Conservation (phyloP, 1,140 invertebrate species). For the Leptopilina boulardi region DNA sequence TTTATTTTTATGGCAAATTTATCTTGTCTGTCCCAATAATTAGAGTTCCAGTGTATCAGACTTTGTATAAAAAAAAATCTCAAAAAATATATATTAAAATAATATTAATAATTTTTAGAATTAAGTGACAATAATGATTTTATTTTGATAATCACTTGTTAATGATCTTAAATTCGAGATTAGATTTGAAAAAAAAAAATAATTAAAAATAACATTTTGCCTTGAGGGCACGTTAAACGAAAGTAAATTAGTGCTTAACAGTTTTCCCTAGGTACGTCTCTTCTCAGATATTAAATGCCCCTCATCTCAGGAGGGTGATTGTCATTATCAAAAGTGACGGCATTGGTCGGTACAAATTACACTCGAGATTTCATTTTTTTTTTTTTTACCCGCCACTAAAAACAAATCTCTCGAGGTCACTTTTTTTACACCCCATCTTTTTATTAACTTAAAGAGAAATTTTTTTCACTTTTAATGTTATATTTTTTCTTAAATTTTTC, state of each 20-base stretch:
- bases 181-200: not conserved
- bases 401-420: not conserved
- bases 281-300: not conserved
- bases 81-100: too few relatives aligned
- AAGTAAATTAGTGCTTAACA: slow-evolving; percentile 4
- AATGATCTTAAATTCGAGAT: not conserved
- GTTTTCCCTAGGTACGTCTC: not conserved
- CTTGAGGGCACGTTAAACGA: not conserved
- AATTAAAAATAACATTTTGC: not conserved
- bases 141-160: not conserved
- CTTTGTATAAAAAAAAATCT: too few relatives aligned
- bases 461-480: too few relatives aligned
- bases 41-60: too few relatives aligned
- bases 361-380: not conserved
- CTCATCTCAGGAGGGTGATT: not conserved
- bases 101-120: too few relatives aligned
- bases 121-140: too few relatives aligned
- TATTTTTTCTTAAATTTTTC: too few relatives aligned
- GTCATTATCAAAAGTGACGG: not conserved
- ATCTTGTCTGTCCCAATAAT: too few relatives aligned
- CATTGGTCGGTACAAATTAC: slow-evolving; percentile 1
- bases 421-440: not conserved
- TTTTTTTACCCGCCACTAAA: not conserved
- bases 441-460: not conserved
- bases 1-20: too few relatives aligned